Evolutionary conservation across 2,888 invertebrate genomes (phyloP).

Genomic region (Cerceris ruficornis): DNA sequence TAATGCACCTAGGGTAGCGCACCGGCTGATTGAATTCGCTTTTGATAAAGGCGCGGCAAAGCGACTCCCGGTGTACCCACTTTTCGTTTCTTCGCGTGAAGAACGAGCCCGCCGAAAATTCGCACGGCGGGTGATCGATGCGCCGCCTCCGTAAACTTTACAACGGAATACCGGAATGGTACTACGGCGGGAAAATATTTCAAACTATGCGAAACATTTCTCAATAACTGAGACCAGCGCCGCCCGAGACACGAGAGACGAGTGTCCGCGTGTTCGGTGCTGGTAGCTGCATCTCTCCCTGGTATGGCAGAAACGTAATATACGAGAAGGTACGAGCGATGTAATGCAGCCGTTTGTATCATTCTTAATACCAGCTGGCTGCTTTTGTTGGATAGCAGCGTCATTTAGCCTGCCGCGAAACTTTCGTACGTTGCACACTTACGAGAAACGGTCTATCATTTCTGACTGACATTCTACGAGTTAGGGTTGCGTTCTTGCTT

Average conservation of each 20-base stretch:
- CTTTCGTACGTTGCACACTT: not conserved
- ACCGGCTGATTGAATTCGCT: conserved; percentile 2
- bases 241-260: not conserved
- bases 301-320: conserved; percentile 6
- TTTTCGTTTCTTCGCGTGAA: conserved; percentile 13
- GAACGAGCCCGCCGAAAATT: conserved; percentile 12
- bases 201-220: conserved; percentile 41
- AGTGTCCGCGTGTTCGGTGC: conserved; percentile 15
- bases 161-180: conserved; percentile 15
- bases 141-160: conserved; percentile 24
- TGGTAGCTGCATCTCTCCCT: not conserved
- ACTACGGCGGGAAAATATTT: conserved; percentile 30
- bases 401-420: not conserved
- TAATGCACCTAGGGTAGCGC: not conserved
- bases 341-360: not conserved
- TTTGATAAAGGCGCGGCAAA: not conserved
- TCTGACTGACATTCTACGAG: too few species aligned
- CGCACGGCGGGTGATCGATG: conserved; percentile 11
- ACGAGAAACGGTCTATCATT: not conserved
- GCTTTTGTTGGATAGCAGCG: not conserved
- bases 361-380: not conserved
- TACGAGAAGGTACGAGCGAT: not conserved
- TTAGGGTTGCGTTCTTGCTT: too few species aligned
- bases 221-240: conserved; percentile 28
- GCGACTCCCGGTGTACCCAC: not conserved